Evolutionary conservation across 35 echinoderm and acorn worm genomes (phyloP).

Genomic region (Heliocidaris erythrogramma): DNA sequence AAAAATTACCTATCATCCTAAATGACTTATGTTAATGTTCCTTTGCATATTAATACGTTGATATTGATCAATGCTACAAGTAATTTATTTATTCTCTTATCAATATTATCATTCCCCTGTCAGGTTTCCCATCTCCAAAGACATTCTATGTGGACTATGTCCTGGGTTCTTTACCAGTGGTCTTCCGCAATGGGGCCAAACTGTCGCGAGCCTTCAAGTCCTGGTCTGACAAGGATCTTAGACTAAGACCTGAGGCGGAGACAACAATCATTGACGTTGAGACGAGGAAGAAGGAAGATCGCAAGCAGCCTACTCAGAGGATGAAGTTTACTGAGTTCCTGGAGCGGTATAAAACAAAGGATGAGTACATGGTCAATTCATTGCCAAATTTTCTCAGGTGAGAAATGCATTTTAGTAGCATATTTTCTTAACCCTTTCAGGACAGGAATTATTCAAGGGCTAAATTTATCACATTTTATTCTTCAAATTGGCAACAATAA

Average conservation of each 20-base stretch:
- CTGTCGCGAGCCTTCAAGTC: constrained; percentile 60
- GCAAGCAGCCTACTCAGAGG: constrained; percentile 37
- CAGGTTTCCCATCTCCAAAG: constrained; percentile 63
- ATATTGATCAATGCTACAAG: too few species aligned
- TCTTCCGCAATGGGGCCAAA: constrained; percentile 77
- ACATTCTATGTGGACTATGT: constrained; percentile 82
- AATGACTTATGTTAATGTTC: neutral
- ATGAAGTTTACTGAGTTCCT: constrained; percentile 83
- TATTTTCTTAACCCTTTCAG: too few species aligned
- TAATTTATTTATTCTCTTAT: too few species aligned
- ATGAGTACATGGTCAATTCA: constrained; percentile 77
- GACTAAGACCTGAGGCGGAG: constrained; percentile 60
- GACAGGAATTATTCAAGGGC: too few species aligned
- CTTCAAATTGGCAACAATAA: too few species aligned
- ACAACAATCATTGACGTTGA: constrained; percentile 65
- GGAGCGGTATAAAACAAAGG: constrained; percentile 57
- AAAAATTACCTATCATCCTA: too few species aligned
- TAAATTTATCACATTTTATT: too few species aligned
- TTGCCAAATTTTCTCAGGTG: constrained; percentile 76
- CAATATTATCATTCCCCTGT: neutral
- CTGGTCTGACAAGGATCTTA: constrained; percentile 80
- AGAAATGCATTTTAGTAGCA: neutral
- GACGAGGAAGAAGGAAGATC: constrained; percentile 73
- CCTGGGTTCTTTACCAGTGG: constrained; percentile 72
- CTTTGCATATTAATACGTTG: neutral